phyloP scores from a whole-genome alignment of 2,797 vertebrate species.

The Oreortyx pictus region DNA sequence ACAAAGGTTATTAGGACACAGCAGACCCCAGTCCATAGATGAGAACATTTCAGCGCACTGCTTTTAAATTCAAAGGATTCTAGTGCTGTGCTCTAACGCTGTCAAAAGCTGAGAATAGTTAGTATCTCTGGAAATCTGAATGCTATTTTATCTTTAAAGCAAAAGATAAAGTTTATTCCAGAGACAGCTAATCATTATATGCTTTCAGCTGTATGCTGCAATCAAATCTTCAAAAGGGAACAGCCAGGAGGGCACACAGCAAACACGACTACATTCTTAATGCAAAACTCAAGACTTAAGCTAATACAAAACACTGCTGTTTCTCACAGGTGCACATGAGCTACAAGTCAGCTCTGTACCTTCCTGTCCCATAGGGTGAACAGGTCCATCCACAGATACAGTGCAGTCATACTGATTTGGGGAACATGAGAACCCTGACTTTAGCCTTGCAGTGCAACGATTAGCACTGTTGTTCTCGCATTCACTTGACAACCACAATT shows the following conservation, averaged over 20 bases:
- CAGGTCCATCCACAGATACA: background rate
- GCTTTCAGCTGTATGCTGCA: background rate
- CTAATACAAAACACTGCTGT: background rate
- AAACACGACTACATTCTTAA: background rate
- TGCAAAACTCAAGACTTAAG: background rate
- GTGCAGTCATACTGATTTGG: accelerated
- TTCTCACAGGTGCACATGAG: background rate
- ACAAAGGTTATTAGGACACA: background rate
- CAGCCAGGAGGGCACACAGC: background rate
- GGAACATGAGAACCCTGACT: background rate
- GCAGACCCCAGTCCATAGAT: accelerated
- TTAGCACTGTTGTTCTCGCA: background rate
- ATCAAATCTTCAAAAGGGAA: background rate
- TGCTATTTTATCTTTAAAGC: background rate
- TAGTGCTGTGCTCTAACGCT: background rate
- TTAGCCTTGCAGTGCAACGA: too few species aligned
- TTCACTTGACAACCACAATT: too few species aligned
- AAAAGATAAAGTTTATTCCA: background rate
- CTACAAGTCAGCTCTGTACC: background rate
- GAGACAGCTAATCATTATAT: background rate
- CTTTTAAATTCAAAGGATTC: background rate
- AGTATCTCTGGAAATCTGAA: background rate
- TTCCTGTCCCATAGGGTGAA: background rate
- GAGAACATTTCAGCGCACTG: background rate
- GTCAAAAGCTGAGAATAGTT: background rate